These are phyloP conservation scores for Brachyptera risi DNA, from an alignment of 2,888 invertebrate genomes.

Conservation along the genomic window DNA sequence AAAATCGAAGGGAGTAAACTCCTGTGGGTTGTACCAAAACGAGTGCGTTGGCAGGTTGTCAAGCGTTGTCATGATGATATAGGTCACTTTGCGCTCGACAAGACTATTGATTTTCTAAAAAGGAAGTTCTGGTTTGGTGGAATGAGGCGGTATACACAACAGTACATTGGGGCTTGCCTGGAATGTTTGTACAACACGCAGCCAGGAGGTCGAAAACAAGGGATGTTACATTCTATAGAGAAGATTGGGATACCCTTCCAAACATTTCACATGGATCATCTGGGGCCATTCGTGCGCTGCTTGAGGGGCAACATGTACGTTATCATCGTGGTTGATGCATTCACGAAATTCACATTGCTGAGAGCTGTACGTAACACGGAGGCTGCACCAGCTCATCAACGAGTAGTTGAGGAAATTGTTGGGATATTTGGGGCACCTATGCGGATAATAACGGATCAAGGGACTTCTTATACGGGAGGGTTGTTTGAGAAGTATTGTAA, in stretches of 20 bases:
- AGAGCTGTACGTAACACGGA: background rate
- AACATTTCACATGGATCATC: conserved; percentile 15
- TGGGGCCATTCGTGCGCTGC: conserved; percentile 1
- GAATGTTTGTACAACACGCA: conserved; percentile 34
- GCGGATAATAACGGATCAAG: background rate
- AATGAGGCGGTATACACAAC: conserved; percentile 34
- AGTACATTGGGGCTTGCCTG: conserved; percentile 32
- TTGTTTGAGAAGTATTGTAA: background rate
- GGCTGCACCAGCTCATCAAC: background rate
- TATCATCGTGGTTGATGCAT: background rate
- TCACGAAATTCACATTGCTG: background rate
- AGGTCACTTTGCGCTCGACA: conserved; percentile 38
- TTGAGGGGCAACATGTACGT: background rate
- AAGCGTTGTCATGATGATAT: conserved; percentile 35
- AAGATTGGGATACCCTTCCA: conserved; percentile 7
- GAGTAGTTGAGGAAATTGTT: background rate
- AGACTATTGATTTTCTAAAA: conserved; percentile 34
- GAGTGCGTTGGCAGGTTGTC: conserved; percentile 35
- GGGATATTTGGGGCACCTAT: background rate
- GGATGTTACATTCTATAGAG: conserved; percentile 5
- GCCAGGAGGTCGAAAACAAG: conserved; percentile 7
- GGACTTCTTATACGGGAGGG: background rate
- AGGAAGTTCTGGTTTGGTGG: conserved; percentile 35
- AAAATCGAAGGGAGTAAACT: no score
- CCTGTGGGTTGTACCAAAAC: conserved; percentile 34